These are phyloP conservation scores for Pantherophis alleghaniensis DNA, from an alignment of 2,797 vertebrate species.

Conservation along the genomic window DNA sequence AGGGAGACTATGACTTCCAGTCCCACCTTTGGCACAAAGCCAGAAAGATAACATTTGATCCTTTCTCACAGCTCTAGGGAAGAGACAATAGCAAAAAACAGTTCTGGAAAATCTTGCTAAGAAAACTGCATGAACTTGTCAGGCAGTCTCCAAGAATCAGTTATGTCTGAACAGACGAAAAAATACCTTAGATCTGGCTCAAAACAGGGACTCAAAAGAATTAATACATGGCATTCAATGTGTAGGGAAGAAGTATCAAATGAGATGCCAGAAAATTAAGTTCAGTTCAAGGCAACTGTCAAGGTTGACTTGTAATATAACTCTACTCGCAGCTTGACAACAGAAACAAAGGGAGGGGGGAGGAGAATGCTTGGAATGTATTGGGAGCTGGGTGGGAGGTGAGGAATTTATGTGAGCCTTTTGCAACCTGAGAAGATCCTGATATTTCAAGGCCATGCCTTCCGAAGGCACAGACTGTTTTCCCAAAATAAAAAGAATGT, in stretches of 20 bases:
- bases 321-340: background rate
- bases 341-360: background rate
- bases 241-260: background rate
- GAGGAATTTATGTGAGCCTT: background rate
- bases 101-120: background rate
- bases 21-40: too few relatives aligned
- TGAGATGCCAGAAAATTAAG: background rate
- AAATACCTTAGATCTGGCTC: background rate
- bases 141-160: background rate
- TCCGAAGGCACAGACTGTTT: background rate
- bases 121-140: background rate
- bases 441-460: background rate
- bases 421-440: background rate
- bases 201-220: background rate
- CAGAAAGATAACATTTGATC: background rate
- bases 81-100: background rate
- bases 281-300: background rate
- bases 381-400: background rate
- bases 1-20: too few relatives aligned
- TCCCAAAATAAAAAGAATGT: background rate
- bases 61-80: background rate
- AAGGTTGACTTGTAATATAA: too few relatives aligned
- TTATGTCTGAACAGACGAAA: too few relatives aligned
- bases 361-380: background rate
- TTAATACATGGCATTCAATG: background rate